phyloP scores from a whole-genome alignment of 1,140 invertebrate species.

The Eurosta solidaginis region DNA sequence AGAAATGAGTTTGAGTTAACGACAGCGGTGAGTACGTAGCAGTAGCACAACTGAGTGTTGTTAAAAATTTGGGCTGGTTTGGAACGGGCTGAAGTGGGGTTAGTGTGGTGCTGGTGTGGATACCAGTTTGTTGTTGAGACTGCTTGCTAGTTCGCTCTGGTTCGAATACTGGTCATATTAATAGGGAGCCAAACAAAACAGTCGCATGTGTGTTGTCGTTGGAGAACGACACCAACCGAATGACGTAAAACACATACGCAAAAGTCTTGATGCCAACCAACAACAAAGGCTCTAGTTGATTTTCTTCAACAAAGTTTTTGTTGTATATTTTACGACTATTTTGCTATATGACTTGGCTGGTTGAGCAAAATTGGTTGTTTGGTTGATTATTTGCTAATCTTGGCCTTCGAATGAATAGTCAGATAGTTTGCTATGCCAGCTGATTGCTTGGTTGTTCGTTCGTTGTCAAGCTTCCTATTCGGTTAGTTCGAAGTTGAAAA shows the following conservation, averaged over 20 bases:
- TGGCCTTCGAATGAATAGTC: not conserved
- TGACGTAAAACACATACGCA: not conserved
- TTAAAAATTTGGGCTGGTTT: no score
- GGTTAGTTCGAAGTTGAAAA: not conserved
- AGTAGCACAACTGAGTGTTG: not conserved
- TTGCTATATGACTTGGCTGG: not conserved
- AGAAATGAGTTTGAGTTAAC: not conserved
- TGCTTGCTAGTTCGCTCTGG: not conserved
- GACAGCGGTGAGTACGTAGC: not conserved
- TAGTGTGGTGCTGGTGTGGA: not conserved
- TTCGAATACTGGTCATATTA: no score
- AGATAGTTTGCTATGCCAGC: not conserved
- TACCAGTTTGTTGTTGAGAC: not conserved
- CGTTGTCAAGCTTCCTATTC: not conserved
- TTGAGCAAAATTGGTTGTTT: not conserved
- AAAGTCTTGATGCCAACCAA: not conserved
- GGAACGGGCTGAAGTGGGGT: no score
- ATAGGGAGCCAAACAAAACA: no score
- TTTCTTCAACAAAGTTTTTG: no score
- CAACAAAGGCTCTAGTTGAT: not conserved
- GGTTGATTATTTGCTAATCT: not conserved
- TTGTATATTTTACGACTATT: not conserved
- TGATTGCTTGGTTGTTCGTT: not conserved
- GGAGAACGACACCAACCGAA: not conserved
- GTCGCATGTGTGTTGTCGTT: not conserved